Conservation (phyloP, 1,140 invertebrate genomes). For the Panagrolaimus sp. region DNA sequence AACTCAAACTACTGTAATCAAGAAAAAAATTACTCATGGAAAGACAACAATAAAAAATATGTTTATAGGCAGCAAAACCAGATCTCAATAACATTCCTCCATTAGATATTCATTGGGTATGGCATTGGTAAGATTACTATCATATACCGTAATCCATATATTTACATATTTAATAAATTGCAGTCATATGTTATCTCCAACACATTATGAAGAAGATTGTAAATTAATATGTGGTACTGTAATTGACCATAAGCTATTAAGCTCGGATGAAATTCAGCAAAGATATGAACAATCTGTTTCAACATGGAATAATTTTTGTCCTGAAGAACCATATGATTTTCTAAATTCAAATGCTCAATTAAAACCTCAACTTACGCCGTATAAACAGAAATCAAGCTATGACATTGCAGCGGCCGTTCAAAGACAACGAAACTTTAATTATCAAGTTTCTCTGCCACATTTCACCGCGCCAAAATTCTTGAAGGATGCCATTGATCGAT, state of each 20-base stretch:
- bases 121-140: constrained; percentile 54
- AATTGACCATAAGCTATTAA: constrained; percentile 59
- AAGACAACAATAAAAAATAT: neutral
- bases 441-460: constrained; percentile 62
- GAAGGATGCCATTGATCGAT: constrained; percentile 58
- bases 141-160: too few relatives aligned
- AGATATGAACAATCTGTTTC: constrained; percentile 56
- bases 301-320: constrained; percentile 53
- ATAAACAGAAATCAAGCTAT: constrained; percentile 55
- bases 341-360: constrained; percentile 26
- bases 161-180: neutral
- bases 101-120: constrained; percentile 63
- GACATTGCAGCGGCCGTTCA: constrained; percentile 59
- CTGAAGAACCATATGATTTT: constrained; percentile 54
- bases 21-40: too few relatives aligned
- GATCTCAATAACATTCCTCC: constrained; percentile 59
- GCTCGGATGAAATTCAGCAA: constrained; percentile 57
- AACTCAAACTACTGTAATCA: too few relatives aligned
- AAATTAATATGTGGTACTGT: constrained; percentile 53
- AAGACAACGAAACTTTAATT: constrained; percentile 59
- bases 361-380: constrained; percentile 20
- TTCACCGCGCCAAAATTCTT: constrained; percentile 60
- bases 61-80: constrained; percentile 46
- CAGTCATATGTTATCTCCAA: constrained; percentile 59
- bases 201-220: constrained; percentile 60